Evolutionary conservation across 2,888 invertebrate species (phyloP).

Genomic region (Dione juno): DNA sequence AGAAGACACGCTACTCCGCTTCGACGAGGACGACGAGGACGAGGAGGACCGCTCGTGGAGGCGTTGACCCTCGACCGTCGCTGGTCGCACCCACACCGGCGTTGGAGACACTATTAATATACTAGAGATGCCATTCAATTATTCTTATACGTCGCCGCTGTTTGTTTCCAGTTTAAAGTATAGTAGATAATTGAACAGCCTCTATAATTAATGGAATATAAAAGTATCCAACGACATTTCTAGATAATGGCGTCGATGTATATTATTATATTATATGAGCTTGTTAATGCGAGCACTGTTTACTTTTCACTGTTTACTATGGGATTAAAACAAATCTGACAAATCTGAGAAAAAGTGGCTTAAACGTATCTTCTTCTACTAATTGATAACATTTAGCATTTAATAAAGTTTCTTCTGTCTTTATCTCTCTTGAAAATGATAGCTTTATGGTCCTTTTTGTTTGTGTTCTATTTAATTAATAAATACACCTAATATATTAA

Average conservation of each 20-base stretch:
- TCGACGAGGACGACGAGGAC: slow-evolving; percentile 96
- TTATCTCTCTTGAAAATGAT: no score
- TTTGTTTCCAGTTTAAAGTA: no score
- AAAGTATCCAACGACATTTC: neutral
- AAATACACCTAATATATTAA: no score
- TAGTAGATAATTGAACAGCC: neutral
- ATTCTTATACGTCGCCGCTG: neutral
- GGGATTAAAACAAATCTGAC: neutral
- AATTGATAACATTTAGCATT: neutral
- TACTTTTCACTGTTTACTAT: neutral
- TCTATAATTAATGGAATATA: neutral
- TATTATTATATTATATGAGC: neutral
- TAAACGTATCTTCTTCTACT: neutral
- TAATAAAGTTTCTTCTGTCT: neutral
- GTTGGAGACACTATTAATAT: neutral
- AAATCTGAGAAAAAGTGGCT: neutral
- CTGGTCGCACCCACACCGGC: slow-evolving; percentile 34
- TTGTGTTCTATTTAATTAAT: no score
- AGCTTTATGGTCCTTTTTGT: no score
- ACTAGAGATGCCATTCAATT: neutral
- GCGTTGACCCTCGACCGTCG: slow-evolving; percentile 85
- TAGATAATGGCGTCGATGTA: neutral
- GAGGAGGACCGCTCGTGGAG: slow-evolving; percentile 95
- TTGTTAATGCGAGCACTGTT: no score
- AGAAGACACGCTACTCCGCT: slow-evolving; percentile 88